Evolutionary conservation across 1,140 invertebrate genomes (phyloP).

Genomic region (Teleopsis dalmanni): DNA sequence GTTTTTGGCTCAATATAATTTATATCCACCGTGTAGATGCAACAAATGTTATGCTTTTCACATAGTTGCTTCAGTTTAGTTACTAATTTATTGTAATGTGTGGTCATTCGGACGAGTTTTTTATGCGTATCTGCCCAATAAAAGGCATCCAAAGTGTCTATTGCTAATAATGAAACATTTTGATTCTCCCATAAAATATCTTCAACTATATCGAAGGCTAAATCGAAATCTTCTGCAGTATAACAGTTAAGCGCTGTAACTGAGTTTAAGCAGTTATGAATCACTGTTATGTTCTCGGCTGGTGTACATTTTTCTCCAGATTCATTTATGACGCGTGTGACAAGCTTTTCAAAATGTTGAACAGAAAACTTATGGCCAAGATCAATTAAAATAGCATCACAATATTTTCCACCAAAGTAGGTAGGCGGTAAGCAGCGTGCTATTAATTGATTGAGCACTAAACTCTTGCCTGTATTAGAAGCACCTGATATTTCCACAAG

Average conservation of each 20-base stretch:
- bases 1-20: constrained; percentile 6
- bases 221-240: constrained; percentile 8
- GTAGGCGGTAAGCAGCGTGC: constrained; percentile 1
- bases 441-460: constrained; percentile 9
- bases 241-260: constrained; percentile 10
- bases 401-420: constrained; percentile 9
- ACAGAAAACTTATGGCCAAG: constrained; percentile 11
- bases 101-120: constrained; percentile 6
- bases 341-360: neutral
- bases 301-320: neutral
- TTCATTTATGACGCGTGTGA: neutral
- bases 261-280: constrained; percentile 2
- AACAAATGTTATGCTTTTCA: constrained; percentile 13
- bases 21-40: constrained; percentile 11
- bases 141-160: constrained; percentile 12
- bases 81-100: constrained; percentile 7
- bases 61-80: constrained; percentile 5
- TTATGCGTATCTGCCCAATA: constrained; percentile 13
- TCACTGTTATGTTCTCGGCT: neutral
- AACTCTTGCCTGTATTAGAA: constrained; percentile 7
- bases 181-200: constrained; percentile 6
- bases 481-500: constrained; percentile 13
- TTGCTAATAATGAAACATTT: constrained; percentile 9
- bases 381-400: constrained; percentile 12
- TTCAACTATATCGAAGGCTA: constrained; percentile 8